These are phyloP conservation scores for Phenganax subtilis DNA, from an alignment of 92 coral and sea anemone species.

Conservation along the genomic window DNA sequence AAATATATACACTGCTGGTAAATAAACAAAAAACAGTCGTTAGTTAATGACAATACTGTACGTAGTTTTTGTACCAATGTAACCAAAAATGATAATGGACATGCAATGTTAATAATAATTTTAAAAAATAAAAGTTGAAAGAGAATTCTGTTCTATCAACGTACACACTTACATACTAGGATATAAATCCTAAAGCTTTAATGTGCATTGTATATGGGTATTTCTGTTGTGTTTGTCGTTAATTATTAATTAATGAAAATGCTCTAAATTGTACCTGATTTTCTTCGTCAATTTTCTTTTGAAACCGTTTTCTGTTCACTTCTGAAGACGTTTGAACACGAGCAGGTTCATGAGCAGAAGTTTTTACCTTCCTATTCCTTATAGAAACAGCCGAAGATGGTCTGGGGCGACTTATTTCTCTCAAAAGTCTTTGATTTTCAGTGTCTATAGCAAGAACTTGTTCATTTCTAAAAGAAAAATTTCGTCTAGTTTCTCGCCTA, in stretches of 20 bases:
- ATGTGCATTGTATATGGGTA: no score
- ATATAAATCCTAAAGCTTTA: no score
- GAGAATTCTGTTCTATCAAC: no score
- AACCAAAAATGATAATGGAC: no score
- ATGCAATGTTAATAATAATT: no score
- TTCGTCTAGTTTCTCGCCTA: conserved; percentile 58
- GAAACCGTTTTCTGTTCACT: conserved; percentile 86
- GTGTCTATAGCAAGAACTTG: conserved; percentile 79
- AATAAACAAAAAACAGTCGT: no score
- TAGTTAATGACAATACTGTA: no score
- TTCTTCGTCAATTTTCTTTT: conserved; percentile 77
- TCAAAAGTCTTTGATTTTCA: conserved; percentile 86
- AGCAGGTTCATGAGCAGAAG: conserved; percentile 52
- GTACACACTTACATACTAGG: no score
- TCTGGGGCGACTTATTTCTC: conserved; percentile 58
- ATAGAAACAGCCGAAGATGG: conserved; percentile 61
- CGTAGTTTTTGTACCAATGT: no score
- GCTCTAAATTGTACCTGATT: conserved; percentile 63
- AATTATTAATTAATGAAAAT: not conserved
- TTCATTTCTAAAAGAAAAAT: conserved; percentile 82
- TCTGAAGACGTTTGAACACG: conserved; percentile 84
- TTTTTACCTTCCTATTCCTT: conserved; percentile 41
- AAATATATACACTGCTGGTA: no score
- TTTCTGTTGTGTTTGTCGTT: not conserved
- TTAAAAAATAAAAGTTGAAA: no score